Evolutionary conservation across 64 coral and sea anemone genomes (phyloP), one percentile per base, ranked within the genome.

Genomic region (Pocillopora damicornis): DNA sequence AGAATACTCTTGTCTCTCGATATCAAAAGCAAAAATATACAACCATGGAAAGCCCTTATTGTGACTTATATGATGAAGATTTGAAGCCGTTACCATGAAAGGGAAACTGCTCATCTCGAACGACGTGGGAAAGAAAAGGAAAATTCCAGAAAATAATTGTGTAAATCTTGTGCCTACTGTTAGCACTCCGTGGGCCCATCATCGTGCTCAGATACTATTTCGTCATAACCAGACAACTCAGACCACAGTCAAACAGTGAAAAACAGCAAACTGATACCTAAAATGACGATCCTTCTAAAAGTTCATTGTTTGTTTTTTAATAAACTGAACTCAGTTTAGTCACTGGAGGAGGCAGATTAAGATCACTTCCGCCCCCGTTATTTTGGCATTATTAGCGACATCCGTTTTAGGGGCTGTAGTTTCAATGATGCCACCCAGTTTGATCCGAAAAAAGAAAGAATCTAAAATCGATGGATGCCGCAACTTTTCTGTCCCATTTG

Each of bases 21-120:
- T 37, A 15, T 15, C 45, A 68, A 51, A n/a, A 56, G 6, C 13
- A 85, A 57, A 15, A 73, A 57, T 66, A 85, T 72, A 73, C 13
- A 85, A 84, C 0, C 42, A 2, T 51, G 23, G 4, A 12, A 22
- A 58, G 9, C 22, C 81, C 45, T 83, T 67, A 83, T 83, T 62
- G 35, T 83, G 80, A 66, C 20, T 68, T 51, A 66, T 22, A 15
- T 45, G 58, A 34, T 85, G 69, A 73, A 72, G 37, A 66, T 67
- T 23, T 72, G 81, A 58, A 73, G 22, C 69, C 38, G 22, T 85
- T 85, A 85, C 81, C 65, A 73, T 57, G 56, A 45, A 72, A 45
- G 56, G 72, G 26, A 85, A 57, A 73, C 63, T 85, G n/a, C 81
- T 42, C 81, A 85, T 85, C 37, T 68, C 68, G 81, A 2, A 13